Base-by-base conservation (phyloP, 2,113 vertebrate genomes). In the Orthochromis indermauri region DNA sequence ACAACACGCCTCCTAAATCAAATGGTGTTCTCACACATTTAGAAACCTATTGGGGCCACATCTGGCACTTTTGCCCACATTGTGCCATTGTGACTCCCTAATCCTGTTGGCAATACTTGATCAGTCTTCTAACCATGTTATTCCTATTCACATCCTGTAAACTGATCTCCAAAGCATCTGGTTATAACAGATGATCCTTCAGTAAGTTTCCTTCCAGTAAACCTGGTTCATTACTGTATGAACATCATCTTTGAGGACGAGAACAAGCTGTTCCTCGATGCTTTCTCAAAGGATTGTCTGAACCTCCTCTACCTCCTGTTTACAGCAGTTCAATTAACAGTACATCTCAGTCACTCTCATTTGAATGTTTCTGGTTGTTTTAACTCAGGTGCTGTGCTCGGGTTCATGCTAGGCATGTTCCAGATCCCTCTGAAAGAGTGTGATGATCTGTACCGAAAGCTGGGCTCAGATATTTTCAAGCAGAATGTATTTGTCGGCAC, bases 401-500 rank as follows among this genome's bases (percentile, higher is more conserved):
- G 97, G 59, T 99, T 99, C 95, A 98, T 99, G 98, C 94, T 99
- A 89, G 98, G 98, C 1, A 92, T 99, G 53, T 98, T 98, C 93
- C 98, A 98, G 84, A 97, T 99, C 84, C 96, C 98, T 1, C 92
- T 99, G 94, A 96, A 97, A 81, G 98, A 99, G 82, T 99, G 98
- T 90, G 98, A 99, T 81, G 97, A 98, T 47, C 93, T 99, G 14
- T 99, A 99, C 95, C 97, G 95, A 87, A 98, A 97, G 89, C 90
- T 99, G 93, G 98, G 98, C 91, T 97, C 97, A 9, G 98, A 99
- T 82, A 96, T 99, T 71, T 99, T 99, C 95, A 99, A 98, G 92
- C 98, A 99, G 95, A 99, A 99, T 40, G 97, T 99, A 86, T 97
- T 99, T 85, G 96, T 99, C 68, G 98, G 98, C 86, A 98, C 98